Base-by-base conservation (phyloP, 2,888 invertebrate species). In the Piscicola geometra region DNA sequence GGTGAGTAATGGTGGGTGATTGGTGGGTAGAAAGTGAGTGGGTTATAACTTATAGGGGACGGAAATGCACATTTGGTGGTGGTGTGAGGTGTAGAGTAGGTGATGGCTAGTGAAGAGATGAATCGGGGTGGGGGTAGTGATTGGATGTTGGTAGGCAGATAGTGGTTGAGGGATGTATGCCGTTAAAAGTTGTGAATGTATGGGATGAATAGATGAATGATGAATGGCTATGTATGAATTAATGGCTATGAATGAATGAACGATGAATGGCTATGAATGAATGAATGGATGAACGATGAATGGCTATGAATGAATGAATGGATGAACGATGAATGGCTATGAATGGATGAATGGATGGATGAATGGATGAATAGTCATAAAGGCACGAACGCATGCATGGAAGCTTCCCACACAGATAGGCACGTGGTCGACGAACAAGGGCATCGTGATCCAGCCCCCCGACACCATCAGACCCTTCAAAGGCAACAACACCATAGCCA, bases 401-500 rank as follows among this genome's bases (percentile, higher is more conserved):
- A 15, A 9, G 41, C 41, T 41, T 25, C 1, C 33, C 32, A 35
- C 71, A 12, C 76, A 80, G 80, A 75, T 78, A 18, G 80, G 80
- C 3, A 35, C 28, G 5, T 80, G 80, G 80, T 30, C 70, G 33
- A 67, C 76, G 1, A 76, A 69, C 1, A 32, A 64, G 21, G 79
- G 79, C 12, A 41, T 80, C n/a, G 33, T 47, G n/a, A 77, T 75
- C 33, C 70, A 78, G 56, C 71, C 69, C 25, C 72, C 79, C 18
- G 76, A 79, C 30, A 69, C 67, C 60, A 70, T 79, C 15, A 66
- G 76, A n/a, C 75, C 56, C 21, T 71, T 75, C 3, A 77, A 78
- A 75, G 79, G 76, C 12, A 75, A 77, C 64, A 76, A 78, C 36
- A 66, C 74, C 21, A 71, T 91, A 80, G 91, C 92, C 80, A 82